phyloP scores from a whole-genome alignment of 2,113 vertebrate species.

The Mustela lutreola region DNA sequence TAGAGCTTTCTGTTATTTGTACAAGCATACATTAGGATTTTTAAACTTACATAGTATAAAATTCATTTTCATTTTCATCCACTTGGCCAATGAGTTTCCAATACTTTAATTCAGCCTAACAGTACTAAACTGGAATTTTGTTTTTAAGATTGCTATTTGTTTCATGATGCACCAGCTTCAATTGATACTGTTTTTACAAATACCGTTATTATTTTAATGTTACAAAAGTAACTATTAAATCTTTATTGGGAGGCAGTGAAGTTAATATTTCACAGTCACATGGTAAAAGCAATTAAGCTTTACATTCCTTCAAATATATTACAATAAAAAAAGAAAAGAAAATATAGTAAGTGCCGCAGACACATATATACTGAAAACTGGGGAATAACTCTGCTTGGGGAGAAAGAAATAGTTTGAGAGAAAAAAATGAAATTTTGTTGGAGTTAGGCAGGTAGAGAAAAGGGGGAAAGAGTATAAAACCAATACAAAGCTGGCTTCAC shows the following conservation, averaged over 20 bases:
- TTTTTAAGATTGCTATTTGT: neutral
- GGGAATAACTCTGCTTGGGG: neutral
- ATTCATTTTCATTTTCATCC: slow-evolving; percentile 49
- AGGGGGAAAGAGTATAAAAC: neutral
- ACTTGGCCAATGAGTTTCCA: neutral
- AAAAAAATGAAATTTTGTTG: neutral
- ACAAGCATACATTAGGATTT: neutral
- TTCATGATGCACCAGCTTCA: slow-evolving; percentile 13
- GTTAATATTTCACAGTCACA: neutral
- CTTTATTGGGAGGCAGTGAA: neutral
- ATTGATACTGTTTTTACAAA: neutral
- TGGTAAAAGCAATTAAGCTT: slow-evolving; percentile 41
- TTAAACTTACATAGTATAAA: neutral
- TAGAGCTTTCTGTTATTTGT: neutral
- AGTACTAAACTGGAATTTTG: neutral
- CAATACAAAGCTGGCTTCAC: neutral
- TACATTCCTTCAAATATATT: slow-evolving; percentile 21
- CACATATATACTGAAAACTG: neutral
- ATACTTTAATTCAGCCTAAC: neutral
- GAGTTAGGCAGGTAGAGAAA: neutral
- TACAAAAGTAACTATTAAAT: slow-evolving; percentile 37
- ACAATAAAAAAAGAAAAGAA: neutral
- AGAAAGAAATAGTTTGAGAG: neutral
- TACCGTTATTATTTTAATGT: neutral
- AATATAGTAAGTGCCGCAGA: neutral